Evolutionary conservation across 2,113 vertebrate genomes (phyloP).

Genomic region (Oryzias woworae): DNA sequence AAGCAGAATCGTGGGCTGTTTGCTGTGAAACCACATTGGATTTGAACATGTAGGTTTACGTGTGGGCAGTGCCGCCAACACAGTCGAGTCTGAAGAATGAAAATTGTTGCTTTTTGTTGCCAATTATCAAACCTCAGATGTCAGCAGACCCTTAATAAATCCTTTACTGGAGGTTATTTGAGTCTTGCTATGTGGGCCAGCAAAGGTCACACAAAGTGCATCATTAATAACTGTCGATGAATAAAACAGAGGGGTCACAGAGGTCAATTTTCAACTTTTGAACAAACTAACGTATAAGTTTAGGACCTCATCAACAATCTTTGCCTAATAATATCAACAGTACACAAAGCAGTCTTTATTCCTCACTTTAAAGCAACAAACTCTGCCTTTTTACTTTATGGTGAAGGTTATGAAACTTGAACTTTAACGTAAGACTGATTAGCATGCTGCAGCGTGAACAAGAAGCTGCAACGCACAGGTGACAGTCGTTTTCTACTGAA

Average conservation of each 20-base stretch:
- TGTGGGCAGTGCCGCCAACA: slow-evolving; percentile 19
- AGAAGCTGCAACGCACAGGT: neutral
- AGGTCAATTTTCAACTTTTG: too few species aligned
- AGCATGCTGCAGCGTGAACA: neutral
- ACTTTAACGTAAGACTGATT: neutral
- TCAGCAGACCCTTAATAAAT: slow-evolving; percentile 27
- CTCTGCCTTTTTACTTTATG: too few species aligned
- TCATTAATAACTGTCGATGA: too few species aligned
- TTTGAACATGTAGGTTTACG: slow-evolving; percentile 42
- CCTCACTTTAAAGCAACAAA: too few species aligned
- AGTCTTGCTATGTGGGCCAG: slow-evolving; percentile 6
- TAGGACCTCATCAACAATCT: too few species aligned
- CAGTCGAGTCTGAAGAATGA: slow-evolving; percentile 1
- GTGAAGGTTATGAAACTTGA: too few species aligned
- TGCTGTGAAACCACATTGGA: neutral
- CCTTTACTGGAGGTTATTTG: slow-evolving; percentile 1
- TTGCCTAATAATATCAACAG: too few species aligned
- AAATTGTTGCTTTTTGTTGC: slow-evolving; percentile 23
- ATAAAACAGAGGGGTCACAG: too few species aligned
- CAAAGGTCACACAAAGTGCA: neutral
- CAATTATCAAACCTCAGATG: slow-evolving; percentile 18
- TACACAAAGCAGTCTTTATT: too few species aligned
- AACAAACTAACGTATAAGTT: too few species aligned
- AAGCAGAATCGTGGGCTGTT: slow-evolving; percentile 29
- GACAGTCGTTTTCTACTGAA: slow-evolving; percentile 5